These are phyloP conservation scores for Apamea crenata DNA, from an alignment of 2,888 invertebrate genomes.

Conservation along the genomic window DNA sequence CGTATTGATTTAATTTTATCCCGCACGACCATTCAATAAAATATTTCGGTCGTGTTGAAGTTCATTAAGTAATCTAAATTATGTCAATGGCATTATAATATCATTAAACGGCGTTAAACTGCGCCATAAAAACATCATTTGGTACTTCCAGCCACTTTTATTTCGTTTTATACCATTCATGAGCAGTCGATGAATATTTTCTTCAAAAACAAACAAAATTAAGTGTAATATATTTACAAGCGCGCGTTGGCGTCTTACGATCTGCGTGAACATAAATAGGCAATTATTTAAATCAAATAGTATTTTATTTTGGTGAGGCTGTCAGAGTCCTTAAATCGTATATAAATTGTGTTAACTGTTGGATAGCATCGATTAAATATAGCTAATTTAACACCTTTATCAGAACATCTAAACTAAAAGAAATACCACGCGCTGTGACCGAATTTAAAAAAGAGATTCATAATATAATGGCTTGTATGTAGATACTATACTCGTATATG, in stretches of 20 bases:
- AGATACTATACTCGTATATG: background rate
- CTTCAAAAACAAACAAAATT: constrained; percentile 54
- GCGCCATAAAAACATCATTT: constrained; percentile 44
- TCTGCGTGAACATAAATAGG: constrained; percentile 47
- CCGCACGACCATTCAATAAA: constrained; percentile 21
- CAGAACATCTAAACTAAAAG: background rate
- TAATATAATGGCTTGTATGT: background rate
- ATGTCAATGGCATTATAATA: constrained; percentile 44
- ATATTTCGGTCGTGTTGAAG: constrained; percentile 39
- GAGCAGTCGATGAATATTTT: constrained; percentile 47
- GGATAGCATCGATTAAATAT: constrained; percentile 16
- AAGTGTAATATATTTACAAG: constrained; percentile 44
- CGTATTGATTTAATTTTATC: constrained; percentile 16
- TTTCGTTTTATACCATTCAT: constrained; percentile 39
- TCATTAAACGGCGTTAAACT: constrained; percentile 38
- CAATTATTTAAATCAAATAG: constrained; percentile 61
- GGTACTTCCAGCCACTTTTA: constrained; percentile 39
- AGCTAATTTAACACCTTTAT: constrained; percentile 33
- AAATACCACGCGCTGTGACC: background rate
- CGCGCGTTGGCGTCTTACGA: constrained; percentile 56
- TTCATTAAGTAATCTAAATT: constrained; percentile 56
- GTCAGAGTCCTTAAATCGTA: constrained; percentile 45
- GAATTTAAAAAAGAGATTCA: constrained; percentile 13
- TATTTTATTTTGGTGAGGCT: constrained; percentile 41
- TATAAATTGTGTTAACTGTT: constrained; percentile 34